These are phyloP conservation scores for Anguilla megastoma DNA, from an alignment of 2,797 vertebrate genomes.

Conservation along the genomic window DNA sequence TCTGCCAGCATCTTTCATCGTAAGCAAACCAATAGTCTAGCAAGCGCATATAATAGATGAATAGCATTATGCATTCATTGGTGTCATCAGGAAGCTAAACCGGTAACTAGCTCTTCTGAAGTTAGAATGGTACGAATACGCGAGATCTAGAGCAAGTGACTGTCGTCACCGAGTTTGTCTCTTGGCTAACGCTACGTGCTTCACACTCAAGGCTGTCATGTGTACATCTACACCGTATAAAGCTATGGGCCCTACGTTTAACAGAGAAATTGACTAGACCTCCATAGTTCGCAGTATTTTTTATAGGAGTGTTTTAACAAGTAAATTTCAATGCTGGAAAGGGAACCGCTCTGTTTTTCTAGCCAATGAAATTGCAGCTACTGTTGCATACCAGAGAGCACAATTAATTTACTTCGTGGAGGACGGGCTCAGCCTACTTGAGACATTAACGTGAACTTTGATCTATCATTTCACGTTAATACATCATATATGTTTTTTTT, in stretches of 20 bases:
- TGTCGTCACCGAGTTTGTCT: neutral
- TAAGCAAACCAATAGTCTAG: neutral
- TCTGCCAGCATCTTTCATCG: neutral
- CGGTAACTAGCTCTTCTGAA: neutral
- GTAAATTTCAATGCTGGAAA: neutral
- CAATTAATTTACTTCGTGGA: neutral
- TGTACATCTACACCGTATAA: neutral
- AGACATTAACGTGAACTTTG: neutral
- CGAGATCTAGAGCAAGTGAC: neutral
- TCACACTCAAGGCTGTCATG: neutral
- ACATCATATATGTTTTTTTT: no score
- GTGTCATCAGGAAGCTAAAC: neutral
- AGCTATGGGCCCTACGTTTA: neutral
- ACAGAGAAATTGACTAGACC: neutral
- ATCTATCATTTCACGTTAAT: no score
- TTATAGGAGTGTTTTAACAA: neutral
- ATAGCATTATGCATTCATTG: neutral
- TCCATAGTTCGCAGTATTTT: neutral
- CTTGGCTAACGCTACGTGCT: neutral
- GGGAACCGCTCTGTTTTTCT: neutral
- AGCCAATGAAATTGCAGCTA: neutral
- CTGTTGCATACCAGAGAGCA: neutral
- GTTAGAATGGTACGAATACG: neutral
- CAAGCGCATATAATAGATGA: neutral
- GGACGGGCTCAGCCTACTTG: neutral